These are phyloP conservation scores for Pomatostomus ruficeps DNA, from an alignment of 2,113 vertebrate species.

Conservation along the genomic window DNA sequence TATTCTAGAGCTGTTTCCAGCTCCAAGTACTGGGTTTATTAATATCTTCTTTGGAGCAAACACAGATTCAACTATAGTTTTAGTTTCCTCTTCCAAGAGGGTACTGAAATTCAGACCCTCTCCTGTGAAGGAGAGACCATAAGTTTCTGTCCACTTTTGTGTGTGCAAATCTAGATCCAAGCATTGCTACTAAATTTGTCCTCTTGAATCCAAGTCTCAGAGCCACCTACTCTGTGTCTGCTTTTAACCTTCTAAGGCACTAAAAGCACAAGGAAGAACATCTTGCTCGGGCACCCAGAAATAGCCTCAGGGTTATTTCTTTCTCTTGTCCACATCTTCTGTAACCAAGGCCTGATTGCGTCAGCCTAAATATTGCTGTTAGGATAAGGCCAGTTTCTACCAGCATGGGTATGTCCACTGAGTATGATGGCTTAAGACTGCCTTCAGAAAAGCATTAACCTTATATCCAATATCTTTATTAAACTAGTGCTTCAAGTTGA, in stretches of 20 bases:
- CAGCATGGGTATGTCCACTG: not conserved
- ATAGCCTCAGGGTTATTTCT: not conserved
- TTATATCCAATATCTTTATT: not conserved
- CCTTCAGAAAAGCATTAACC: not conserved
- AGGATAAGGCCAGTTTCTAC: not conserved
- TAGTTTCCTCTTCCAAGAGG: not conserved
- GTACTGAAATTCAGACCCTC: not conserved
- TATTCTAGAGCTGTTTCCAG: not conserved
- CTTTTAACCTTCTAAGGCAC: not conserved
- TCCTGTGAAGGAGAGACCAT: not conserved
- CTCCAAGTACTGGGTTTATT: not conserved
- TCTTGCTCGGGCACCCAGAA: not conserved
- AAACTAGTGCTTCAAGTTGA: not conserved
- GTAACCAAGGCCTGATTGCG: not conserved
- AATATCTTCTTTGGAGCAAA: not conserved
- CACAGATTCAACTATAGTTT: not conserved
- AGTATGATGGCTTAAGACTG: not conserved
- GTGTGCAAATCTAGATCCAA: not conserved
- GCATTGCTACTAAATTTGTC: not conserved
- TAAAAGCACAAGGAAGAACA: not conserved
- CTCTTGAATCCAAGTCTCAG: not conserved
- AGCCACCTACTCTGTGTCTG: not conserved
- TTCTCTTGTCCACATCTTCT: not conserved
- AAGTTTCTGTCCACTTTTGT: not conserved
- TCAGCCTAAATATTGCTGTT: not conserved